A percentile compares a stretch with the other conserved stretches of the same genome.
phyloP scores from a whole-genome alignment of 1,140 invertebrate species.

The Drosophila sp. region DNA sequence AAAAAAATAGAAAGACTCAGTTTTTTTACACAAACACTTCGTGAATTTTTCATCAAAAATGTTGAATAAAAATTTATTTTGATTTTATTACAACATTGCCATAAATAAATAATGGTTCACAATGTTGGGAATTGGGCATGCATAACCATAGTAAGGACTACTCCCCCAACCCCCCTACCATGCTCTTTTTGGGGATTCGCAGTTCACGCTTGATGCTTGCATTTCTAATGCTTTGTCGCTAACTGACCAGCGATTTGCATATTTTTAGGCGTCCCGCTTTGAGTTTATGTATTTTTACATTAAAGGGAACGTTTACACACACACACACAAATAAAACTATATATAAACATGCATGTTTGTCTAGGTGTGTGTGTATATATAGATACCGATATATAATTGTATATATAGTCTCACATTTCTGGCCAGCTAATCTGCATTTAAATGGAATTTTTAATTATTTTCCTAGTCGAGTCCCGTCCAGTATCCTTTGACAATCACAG shows the following conservation, averaged over 20 bases:
- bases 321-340: not conserved
- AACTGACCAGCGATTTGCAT: constrained; percentile 58
- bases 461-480: constrained; percentile 43
- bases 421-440: constrained; percentile 78
- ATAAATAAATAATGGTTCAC: constrained; percentile 53
- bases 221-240: constrained; percentile 50
- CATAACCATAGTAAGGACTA: constrained; percentile 25
- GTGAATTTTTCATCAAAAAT: constrained; percentile 66
- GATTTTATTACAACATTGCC: constrained; percentile 67
- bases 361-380: constrained; percentile 12
- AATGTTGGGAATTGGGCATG: constrained; percentile 34
- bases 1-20: constrained; percentile 17
- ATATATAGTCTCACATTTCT: constrained; percentile 73
- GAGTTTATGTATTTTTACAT: constrained; percentile 50
- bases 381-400: constrained; percentile 36
- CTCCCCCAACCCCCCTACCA: not conserved
- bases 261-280: constrained; percentile 63
- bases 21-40: constrained; percentile 26
- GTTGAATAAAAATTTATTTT: constrained; percentile 67
- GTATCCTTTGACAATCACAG: constrained; percentile 78
- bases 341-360: constrained; percentile 19
- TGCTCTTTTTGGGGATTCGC: constrained; percentile 15
- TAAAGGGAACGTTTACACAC: constrained; percentile 47
- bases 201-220: constrained; percentile 56
- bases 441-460: constrained; percentile 82